phyloP scores from a whole-genome alignment of 2,113 vertebrate genomes.

The Cyprinus carpio region DNA sequence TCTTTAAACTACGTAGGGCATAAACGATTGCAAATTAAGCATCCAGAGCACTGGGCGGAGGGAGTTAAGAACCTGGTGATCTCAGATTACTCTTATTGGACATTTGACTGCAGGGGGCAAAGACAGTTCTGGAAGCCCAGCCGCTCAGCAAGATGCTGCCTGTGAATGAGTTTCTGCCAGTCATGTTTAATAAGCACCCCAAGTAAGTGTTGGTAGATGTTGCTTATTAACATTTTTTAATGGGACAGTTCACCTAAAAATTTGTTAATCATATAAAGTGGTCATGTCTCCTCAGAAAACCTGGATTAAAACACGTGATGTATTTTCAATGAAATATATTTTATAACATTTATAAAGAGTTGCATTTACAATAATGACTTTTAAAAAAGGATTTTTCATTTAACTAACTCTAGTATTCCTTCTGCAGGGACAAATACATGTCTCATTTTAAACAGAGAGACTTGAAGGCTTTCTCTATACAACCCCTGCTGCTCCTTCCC shows the following conservation, averaged over 20 bases:
- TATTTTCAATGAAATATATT: neutral
- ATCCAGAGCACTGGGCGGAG: conserved; percentile 87
- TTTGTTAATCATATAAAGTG: no score
- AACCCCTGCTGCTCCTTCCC: conserved; percentile 93
- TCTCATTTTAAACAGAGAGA: conserved; percentile 81
- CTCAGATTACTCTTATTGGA: conserved; percentile 98
- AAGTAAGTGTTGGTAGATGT: conserved; percentile 80
- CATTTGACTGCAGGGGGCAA: conserved; percentile 86
- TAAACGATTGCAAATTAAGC: conserved; percentile 92
- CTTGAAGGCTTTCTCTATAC: conserved; percentile 91
- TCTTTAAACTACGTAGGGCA: conserved; percentile 87
- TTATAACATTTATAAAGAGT: neutral
- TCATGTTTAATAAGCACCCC: conserved; percentile 98
- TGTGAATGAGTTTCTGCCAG: conserved; percentile 91
- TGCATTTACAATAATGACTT: neutral
- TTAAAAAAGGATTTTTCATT: neutral
- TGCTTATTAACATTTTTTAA: neutral
- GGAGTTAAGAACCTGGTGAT: conserved; percentile 87
- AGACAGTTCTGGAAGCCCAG: conserved; percentile 83
- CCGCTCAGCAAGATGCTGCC: conserved; percentile 93
- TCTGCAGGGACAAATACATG: conserved; percentile 83
- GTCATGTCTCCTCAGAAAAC: no score
- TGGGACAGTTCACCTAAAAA: no score
- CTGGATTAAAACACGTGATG: neutral
- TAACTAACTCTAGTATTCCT: neutral